These are phyloP conservation scores for Aptenodytes patagonicus DNA, from an alignment of 2,113 vertebrate genomes.

Conservation along the genomic window DNA sequence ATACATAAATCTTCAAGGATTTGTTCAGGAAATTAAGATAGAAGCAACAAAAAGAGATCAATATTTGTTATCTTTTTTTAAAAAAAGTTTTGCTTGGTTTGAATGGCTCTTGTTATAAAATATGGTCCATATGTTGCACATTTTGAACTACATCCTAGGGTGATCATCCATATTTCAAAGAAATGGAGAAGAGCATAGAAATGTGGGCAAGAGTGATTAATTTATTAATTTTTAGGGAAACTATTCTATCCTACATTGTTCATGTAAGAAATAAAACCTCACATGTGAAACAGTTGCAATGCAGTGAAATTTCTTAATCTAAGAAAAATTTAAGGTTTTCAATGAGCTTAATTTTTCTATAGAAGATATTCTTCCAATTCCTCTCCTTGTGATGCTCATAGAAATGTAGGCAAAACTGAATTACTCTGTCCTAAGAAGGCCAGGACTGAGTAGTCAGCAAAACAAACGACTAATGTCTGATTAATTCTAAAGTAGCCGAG, in stretches of 20 bases:
- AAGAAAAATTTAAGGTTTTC: neutral
- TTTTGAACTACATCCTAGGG: neutral
- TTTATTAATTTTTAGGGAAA: neutral
- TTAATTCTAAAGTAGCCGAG: neutral
- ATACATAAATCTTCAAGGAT: neutral
- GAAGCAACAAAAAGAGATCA: neutral
- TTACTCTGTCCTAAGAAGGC: neutral
- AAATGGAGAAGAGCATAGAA: neutral
- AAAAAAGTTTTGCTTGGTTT: neutral
- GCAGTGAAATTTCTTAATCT: neutral
- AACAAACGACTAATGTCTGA: neutral
- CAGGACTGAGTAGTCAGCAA: neutral
- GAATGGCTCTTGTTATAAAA: neutral
- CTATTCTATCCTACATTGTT: neutral
- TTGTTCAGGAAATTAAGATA: neutral
- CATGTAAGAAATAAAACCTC: neutral
- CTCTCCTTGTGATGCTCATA: neutral
- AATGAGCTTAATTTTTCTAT: neutral
- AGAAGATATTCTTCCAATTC: neutral
- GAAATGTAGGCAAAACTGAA: neutral
- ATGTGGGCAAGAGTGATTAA: neutral
- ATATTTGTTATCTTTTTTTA: neutral
- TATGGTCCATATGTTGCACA: neutral
- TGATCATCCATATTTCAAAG: neutral
- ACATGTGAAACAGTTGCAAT: neutral